Evolutionary conservation across 2,888 invertebrate species (phyloP), one percentile per base, ranked within the genome.

Genomic region (Drosophila meridionalis): DNA sequence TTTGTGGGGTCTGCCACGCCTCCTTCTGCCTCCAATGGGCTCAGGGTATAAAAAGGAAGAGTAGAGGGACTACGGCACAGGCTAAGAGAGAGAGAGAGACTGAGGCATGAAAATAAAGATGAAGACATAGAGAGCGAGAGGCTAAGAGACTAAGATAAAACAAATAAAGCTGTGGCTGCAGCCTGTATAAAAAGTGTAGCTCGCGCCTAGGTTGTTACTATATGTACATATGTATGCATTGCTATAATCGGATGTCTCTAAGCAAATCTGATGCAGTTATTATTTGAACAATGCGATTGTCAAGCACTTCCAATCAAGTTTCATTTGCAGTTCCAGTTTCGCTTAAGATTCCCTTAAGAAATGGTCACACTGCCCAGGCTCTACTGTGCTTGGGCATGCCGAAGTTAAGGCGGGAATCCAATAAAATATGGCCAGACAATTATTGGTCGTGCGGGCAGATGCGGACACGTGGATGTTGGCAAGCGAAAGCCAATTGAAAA

Each of bases 401-500:
- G 26, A 8, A 28, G 40, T 20, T 4, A 9, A 20, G 42, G 48
- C 36, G 56, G 36, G 65, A 42, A 42, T 57, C 55, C 47, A 36
- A 68, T 62, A 61, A 73, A 58, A 68, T 68, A 73, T 68, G 30
- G 55, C 69, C 52, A n/a, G 40, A 58, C 73, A 74, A 73, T 73
- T 73, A 74, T 63, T 73, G 73, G 48, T 34, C 42, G 57, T 42
- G 11, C 28, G 28, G 42, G 40, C 12, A 56, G 56, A 9, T 14
- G 66, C 43, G 45, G 26, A 45, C 34, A 58, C 58, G 58, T 58
- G 52, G 36, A 52, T 52, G 45, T 45, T 38, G 60, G 53, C 57
- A 60, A 53, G 63, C 61, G 71, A 75, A 73, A 73, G 80, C 69
- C 78, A 84, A 85, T 82, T 80, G 84, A 84, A 84, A 84, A 84